Evolutionary conservation across 2,113 vertebrate genomes (phyloP).

Genomic region (Oryzias woworae): DNA sequence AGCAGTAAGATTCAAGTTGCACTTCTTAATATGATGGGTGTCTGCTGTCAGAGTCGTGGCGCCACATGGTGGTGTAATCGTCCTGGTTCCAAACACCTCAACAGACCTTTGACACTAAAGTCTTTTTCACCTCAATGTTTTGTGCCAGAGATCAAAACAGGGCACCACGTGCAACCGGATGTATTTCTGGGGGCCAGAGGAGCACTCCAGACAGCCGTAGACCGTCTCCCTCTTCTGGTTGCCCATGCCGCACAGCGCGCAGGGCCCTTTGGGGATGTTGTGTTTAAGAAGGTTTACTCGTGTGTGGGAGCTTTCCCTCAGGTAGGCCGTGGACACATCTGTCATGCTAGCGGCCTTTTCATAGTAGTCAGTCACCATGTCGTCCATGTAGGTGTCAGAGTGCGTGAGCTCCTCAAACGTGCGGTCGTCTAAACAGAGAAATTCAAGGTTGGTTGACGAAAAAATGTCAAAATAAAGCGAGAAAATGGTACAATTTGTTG

Average conservation of each 20-base stretch:
- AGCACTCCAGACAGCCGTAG: slow-evolving; percentile 94
- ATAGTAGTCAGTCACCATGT: slow-evolving; percentile 89
- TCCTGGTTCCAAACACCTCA: not conserved
- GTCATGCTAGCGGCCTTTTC: slow-evolving; percentile 95
- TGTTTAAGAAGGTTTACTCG: slow-evolving; percentile 96
- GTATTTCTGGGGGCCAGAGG: slow-evolving; percentile 86
- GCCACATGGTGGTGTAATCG: not conserved
- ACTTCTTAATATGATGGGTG: slow-evolving; percentile 7
- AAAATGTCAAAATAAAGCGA: too few species aligned
- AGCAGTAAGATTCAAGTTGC: not conserved
- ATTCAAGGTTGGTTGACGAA: too few species aligned
- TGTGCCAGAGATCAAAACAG: slow-evolving; percentile 98
- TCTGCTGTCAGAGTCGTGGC: slow-evolving; percentile 2
- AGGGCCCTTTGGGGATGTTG: slow-evolving; percentile 95
- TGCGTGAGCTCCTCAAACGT: slow-evolving; percentile 86
- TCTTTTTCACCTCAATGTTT: slow-evolving; percentile 83
- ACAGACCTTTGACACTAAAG: not conserved
- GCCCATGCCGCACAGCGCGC: slow-evolving; percentile 93
- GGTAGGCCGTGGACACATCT: slow-evolving; percentile 86
- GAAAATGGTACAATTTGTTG: too few species aligned
- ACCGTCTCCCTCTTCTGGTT: slow-evolving; percentile 90
- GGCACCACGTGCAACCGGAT: slow-evolving; percentile 94
- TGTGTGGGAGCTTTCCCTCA: slow-evolving; percentile 87
- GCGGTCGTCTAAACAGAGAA: slow-evolving; percentile 80
- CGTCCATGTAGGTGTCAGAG: slow-evolving; percentile 90